Evolutionary conservation across 2,113 vertebrate genomes (phyloP).

Genomic region (Puntigrus tetrazona): DNA sequence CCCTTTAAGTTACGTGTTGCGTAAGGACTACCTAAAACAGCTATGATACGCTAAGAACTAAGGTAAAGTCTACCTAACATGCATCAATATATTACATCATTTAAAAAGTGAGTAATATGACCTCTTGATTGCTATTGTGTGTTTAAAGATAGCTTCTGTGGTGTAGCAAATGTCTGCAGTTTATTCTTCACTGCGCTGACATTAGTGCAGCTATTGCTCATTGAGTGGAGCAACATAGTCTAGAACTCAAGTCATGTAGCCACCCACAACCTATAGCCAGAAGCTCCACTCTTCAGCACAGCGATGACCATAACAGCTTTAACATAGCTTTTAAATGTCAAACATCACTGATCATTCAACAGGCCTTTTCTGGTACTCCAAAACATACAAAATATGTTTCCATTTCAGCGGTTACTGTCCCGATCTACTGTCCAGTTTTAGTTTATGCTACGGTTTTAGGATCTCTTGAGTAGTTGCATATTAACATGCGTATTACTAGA

Average conservation of each 20-base stretch:
- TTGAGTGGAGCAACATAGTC: not conserved
- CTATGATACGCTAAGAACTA: not conserved
- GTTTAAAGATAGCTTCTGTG: not conserved
- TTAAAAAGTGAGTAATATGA: not conserved
- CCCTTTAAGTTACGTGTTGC: not conserved
- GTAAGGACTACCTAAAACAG: not conserved
- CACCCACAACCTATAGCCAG: not conserved
- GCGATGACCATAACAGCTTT: too few relatives aligned
- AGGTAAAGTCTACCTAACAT: not conserved
- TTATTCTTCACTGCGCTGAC: not conserved
- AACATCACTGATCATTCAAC: not conserved
- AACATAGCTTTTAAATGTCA: not conserved
- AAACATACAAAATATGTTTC: not conserved
- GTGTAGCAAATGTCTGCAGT: not conserved
- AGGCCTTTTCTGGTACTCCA: not conserved
- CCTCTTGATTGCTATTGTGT: not conserved
- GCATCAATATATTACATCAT: not conserved
- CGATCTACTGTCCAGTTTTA: too few relatives aligned
- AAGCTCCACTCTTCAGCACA: not conserved
- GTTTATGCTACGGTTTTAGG: too few relatives aligned
- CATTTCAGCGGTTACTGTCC: too few relatives aligned
- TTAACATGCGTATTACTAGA: too few relatives aligned
- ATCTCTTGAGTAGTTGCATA: too few relatives aligned
- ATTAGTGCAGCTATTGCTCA: not conserved
- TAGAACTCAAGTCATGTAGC: not conserved